A percentile compares a stretch with the other conserved stretches of the same genome.
Conservation (phyloP, 2,113 vertebrate genomes). For the Formicarius rufipectus region DNA sequence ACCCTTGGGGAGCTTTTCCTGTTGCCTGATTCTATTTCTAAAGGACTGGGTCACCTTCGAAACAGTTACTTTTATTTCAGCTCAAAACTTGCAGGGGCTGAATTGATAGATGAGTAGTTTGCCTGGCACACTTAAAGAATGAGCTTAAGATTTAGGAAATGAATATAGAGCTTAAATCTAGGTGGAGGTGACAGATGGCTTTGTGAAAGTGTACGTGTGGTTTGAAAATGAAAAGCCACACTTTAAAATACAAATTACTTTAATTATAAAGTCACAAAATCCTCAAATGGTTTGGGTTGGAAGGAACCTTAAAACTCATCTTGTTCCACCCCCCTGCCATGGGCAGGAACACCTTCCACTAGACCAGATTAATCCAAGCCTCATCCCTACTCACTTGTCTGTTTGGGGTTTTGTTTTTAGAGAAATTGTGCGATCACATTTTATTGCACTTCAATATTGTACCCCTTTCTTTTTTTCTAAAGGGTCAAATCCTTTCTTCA, state of each 20-base stretch:
- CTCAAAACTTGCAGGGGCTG: background rate
- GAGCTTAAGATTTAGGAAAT: background rate
- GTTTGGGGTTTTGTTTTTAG: background rate
- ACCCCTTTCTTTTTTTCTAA: background rate
- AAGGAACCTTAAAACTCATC: background rate
- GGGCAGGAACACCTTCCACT: background rate
- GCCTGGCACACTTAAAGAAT: background rate
- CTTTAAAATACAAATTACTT: background rate
- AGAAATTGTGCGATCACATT: background rate
- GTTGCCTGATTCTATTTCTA: background rate
- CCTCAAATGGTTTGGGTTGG: background rate
- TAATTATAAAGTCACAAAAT: background rate
- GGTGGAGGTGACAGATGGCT: background rate
- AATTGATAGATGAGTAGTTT: background rate
- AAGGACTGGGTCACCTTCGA: background rate
- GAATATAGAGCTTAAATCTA: background rate
- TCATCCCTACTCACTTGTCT: background rate
- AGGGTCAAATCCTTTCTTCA: constrained; percentile 81
- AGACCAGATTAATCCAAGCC: background rate
- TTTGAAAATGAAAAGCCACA: background rate
- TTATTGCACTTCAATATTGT: background rate
- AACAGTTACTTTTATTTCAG: background rate
- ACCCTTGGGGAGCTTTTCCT: background rate
- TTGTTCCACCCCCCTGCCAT: background rate
- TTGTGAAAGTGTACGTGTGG: background rate